phyloP scores from a whole-genome alignment of 2,797 vertebrate species.

The Clarias pachynema region DNA sequence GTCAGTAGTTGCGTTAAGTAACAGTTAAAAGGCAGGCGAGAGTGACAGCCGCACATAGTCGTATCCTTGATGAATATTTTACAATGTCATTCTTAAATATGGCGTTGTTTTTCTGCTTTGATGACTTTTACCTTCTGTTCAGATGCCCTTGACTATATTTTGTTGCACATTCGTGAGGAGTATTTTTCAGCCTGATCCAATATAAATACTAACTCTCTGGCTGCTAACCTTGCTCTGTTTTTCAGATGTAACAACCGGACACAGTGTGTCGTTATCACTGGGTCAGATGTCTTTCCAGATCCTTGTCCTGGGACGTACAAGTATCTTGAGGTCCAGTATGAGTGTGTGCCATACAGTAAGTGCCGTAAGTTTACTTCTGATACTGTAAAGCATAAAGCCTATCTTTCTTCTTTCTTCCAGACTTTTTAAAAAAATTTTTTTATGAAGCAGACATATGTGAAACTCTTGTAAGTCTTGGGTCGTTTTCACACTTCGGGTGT shows the following conservation, averaged over 20 bases:
- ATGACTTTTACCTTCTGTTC: background rate
- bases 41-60: constrained; percentile 3
- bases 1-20: constrained; percentile 3
- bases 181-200: background rate
- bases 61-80: constrained; percentile 31
- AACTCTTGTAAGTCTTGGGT: background rate
- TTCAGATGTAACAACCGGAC: constrained; percentile 99
- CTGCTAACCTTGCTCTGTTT: constrained; percentile 62
- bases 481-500: constrained; percentile 11
- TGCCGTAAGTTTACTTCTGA: constrained; percentile 65
- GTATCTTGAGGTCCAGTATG: constrained; percentile 99
- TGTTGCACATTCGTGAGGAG: background rate
- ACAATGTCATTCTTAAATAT: constrained; percentile 16
- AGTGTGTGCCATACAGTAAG: constrained; percentile 99
- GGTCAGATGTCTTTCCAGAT: constrained; percentile 98
- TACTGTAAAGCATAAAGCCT: too few relatives aligned
- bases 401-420: background rate
- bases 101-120: background rate
- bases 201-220: constrained; percentile 64
- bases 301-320: constrained; percentile 99
- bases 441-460: background rate
- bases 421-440: too few relatives aligned
- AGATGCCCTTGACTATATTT: background rate
- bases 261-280: constrained; percentile 98
- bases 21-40: constrained; percentile 15